A percentile compares a stretch with the other conserved stretches of the same genome.
Evolutionary conservation across 2,113 vertebrate species (phyloP).

Genomic region (Capreolus pygargus): DNA sequence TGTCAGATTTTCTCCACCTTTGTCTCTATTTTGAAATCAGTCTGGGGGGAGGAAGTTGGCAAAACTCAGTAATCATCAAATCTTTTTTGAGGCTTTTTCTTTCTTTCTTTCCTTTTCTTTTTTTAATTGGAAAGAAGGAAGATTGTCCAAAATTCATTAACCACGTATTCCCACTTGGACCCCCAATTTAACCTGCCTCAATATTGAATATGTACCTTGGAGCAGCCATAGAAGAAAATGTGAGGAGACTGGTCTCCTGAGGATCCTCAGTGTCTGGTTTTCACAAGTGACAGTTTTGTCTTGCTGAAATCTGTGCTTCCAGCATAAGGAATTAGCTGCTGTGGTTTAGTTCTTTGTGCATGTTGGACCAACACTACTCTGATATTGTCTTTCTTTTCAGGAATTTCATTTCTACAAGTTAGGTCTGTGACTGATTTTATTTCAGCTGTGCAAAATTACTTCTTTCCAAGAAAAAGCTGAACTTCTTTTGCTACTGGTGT

Average conservation of each 20-base stretch:
- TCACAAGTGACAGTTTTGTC: neutral
- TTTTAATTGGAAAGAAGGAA: constrained; percentile 37
- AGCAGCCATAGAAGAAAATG: neutral
- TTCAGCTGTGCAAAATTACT: neutral
- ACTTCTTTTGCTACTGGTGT: neutral
- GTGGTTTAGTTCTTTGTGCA: neutral
- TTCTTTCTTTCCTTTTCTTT: neutral
- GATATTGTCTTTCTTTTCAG: neutral
- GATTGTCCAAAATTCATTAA: constrained; percentile 53
- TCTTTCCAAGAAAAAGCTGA: neutral
- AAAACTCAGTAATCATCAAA: neutral
- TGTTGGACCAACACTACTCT: neutral
- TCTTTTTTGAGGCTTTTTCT: neutral
- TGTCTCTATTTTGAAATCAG: neutral
- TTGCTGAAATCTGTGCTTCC: neutral
- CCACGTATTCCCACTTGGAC: constrained; percentile 11
- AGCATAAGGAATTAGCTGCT: neutral
- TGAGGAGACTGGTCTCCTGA: neutral
- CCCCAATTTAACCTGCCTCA: constrained; percentile 24
- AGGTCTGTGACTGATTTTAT: neutral
- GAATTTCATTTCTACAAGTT: neutral
- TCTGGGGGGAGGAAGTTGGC: neutral
- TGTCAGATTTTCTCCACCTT: neutral
- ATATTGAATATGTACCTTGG: constrained; percentile 29
- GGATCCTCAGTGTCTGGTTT: neutral